Evolutionary conservation across 2,113 vertebrate species (phyloP).

Genomic region (Spheniscus mendiculus): DNA sequence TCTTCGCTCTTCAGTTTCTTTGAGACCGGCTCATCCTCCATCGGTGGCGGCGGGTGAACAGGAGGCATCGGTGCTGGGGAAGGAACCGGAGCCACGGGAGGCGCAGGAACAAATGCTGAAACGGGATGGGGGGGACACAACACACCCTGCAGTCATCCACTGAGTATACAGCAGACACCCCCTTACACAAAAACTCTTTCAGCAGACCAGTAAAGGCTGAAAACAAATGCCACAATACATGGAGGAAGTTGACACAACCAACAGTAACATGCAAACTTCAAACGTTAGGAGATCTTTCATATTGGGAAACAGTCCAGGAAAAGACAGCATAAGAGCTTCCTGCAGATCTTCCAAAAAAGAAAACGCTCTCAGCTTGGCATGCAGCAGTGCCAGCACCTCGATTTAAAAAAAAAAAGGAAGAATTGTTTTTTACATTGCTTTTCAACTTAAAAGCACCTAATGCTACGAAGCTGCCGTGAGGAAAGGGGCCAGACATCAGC

Average conservation of each 20-base stretch:
- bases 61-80: conserved; percentile 86
- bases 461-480: not conserved
- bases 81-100: conserved; percentile 87
- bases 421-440: not conserved
- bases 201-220: not conserved
- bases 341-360: conserved; percentile 15
- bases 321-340: not conserved
- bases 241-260: not conserved
- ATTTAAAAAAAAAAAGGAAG: not conserved
- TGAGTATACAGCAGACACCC: not conserved
- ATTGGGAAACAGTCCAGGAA: conserved; percentile 12
- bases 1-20: conserved; percentile 98
- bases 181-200: not conserved
- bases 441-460: not conserved
- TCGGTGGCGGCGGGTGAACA: conserved; percentile 86
- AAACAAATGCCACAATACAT: not conserved
- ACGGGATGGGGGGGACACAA: not conserved
- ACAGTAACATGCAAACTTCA: not conserved
- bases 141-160: not conserved
- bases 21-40: conserved; percentile 91
- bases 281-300: not conserved
- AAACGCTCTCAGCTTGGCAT: not conserved
- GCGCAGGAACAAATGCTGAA: conserved; percentile 93
- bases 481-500: not conserved
- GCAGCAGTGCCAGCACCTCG: not conserved